These are phyloP conservation scores for Lasioglossum morio DNA, from an alignment of 2,888 invertebrate genomes.

Conservation along the genomic window DNA sequence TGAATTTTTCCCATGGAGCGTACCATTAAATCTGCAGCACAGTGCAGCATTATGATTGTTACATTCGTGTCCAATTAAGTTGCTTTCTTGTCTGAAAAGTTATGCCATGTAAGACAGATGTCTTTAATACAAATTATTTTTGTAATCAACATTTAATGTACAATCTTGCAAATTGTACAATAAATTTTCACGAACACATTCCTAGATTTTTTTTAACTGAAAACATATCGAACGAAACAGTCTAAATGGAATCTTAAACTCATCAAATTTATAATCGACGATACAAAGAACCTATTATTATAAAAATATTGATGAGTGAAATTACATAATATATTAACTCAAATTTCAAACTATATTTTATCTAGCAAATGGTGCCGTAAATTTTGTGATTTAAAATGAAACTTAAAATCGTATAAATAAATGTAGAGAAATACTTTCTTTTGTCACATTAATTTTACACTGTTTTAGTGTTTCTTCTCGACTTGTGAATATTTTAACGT, in stretches of 20 bases:
- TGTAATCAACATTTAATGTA: constrained; percentile 38
- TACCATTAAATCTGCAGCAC: constrained; percentile 8
- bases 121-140: constrained; percentile 29
- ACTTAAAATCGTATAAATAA: constrained; percentile 7
- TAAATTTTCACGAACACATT: constrained; percentile 21
- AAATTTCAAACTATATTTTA: background rate
- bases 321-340: background rate
- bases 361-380: background rate
- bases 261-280: background rate
- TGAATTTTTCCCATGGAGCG: constrained; percentile 37
- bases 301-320: background rate
- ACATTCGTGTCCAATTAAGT: background rate
- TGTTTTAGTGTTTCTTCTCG: background rate
- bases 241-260: background rate
- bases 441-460: background rate
- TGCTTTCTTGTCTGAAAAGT: background rate
- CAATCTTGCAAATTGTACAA: constrained; percentile 26
- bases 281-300: background rate
- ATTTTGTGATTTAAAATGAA: constrained; percentile 26
- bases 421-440: constrained; percentile 29
- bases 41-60: constrained; percentile 4
- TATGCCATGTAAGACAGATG: constrained; percentile 17
- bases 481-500: background rate
- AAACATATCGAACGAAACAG: background rate
- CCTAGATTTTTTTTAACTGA: background rate